Evolutionary conservation across 1,140 invertebrate species (phyloP).

Genomic region (Belonocnema kinseyi): DNA sequence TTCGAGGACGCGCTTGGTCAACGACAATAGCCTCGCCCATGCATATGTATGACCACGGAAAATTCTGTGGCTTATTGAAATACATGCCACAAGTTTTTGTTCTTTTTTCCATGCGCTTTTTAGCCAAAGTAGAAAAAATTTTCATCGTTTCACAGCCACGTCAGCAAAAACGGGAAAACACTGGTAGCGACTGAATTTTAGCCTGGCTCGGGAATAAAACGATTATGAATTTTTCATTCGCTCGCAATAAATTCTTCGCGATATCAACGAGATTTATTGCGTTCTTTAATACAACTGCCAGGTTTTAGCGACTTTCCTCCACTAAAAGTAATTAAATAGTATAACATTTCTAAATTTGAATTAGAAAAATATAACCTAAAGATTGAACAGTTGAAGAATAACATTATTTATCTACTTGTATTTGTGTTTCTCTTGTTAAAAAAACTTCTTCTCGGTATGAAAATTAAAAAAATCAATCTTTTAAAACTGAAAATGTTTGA

Average conservation of each 20-base stretch:
- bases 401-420: no score
- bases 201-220: neutral
- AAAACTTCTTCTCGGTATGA: no score
- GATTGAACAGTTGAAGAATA: no score
- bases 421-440: no score
- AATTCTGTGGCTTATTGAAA: no score
- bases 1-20: no score
- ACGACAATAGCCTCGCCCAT: constrained; percentile 28
- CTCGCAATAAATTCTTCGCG: neutral
- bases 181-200: neutral
- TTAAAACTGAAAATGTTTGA: no score
- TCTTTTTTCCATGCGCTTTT: no score
- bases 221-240: constrained; percentile 5
- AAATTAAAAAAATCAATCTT: no score
- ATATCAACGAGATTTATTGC: constrained; percentile 8
- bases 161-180: neutral
- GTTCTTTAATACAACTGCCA: neutral
- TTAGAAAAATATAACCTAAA: no score
- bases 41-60: constrained; percentile 35
- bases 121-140: neutral
- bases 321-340: neutral
- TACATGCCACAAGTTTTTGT: no score
- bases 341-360: no score
- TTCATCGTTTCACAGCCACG: neutral
- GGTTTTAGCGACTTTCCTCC: neutral